Conservation (phyloP, 2,888 invertebrate genomes). For the Brachyptera risi region DNA sequence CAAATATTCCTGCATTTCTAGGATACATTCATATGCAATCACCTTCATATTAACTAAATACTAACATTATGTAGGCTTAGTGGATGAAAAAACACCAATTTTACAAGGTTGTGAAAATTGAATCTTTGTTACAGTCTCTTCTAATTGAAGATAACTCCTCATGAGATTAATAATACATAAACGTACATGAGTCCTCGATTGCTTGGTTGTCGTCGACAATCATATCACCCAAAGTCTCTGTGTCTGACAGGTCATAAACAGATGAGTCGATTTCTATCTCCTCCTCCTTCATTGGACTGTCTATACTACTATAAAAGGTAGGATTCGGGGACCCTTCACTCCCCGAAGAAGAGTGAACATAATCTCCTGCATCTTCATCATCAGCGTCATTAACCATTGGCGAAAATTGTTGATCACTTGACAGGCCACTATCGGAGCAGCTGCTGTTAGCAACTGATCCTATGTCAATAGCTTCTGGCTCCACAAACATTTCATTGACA, state of each 20-base stretch:
- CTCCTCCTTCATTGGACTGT: conserved; percentile 26
- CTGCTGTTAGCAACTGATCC: conserved; percentile 38
- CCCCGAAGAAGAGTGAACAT: conserved; percentile 6
- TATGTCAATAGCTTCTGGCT: conserved; percentile 16
- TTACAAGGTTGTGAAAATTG: too few species aligned
- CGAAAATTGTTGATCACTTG: conserved; percentile 50
- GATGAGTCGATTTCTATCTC: conserved; percentile 31
- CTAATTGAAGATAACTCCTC: too few species aligned
- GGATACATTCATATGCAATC: too few species aligned
- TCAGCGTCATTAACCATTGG: conserved; percentile 27
- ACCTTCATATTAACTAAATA: too few species aligned
- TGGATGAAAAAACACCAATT: too few species aligned
- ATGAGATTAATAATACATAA: not conserved
- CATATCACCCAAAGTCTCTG: conserved; percentile 29
- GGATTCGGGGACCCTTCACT: conserved; percentile 25
- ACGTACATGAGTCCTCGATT: conserved; percentile 33
- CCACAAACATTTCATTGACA: conserved; percentile 21
- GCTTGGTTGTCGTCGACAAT: conserved; percentile 33
- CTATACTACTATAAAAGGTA: conserved; percentile 1
- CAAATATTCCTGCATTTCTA: too few species aligned
- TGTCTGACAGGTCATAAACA: conserved; percentile 30
- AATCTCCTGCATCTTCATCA: conserved; percentile 26
- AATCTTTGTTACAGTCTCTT: too few species aligned
- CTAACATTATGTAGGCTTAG: too few species aligned
- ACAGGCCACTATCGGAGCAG: conserved; percentile 67